A percentile compares a stretch with the other conserved stretches of the same genome.
These are phyloP conservation scores for Papilio aristodemus DNA, from an alignment of 1,140 invertebrate genomes.

Conservation along the genomic window DNA sequence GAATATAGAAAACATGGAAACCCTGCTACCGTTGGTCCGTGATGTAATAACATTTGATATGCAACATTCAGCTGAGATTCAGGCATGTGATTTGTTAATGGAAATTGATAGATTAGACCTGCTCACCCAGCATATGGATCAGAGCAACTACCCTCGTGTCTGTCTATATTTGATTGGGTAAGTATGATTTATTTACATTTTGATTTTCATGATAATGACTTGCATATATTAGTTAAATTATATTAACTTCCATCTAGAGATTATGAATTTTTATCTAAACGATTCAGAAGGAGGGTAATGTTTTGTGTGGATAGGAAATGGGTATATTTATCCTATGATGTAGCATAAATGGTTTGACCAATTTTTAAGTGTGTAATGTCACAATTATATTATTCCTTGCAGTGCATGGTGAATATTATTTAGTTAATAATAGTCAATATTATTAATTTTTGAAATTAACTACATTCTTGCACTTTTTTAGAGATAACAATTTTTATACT, in stretches of 20 bases:
- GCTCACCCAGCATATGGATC: slow-evolving; percentile 94
- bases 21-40: slow-evolving; percentile 88
- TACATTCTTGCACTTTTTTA: neutral
- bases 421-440: too few relatives aligned
- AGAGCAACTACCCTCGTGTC: slow-evolving; percentile 95
- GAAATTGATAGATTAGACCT: slow-evolving; percentile 97
- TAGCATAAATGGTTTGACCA: too few relatives aligned
- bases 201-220: neutral
- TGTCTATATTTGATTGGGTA: slow-evolving; percentile 96
- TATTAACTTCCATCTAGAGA: too few relatives aligned
- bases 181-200: slow-evolving; percentile 40
- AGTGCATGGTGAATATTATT: too few relatives aligned
- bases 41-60: slow-evolving; percentile 98
- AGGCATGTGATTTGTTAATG: slow-evolving; percentile 99
- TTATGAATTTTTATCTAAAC: too few relatives aligned
- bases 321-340: too few relatives aligned
- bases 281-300: too few relatives aligned
- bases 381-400: too few relatives aligned
- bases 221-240: too few relatives aligned
- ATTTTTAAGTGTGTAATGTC: too few relatives aligned
- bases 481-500: neutral
- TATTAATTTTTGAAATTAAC: too few relatives aligned
- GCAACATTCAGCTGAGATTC: slow-evolving; percentile 99
- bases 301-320: too few relatives aligned
- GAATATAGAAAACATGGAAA: slow-evolving; percentile 86